Evolutionary conservation across 2,888 invertebrate species (phyloP).

Genomic region (Eucera pruinosa): DNA sequence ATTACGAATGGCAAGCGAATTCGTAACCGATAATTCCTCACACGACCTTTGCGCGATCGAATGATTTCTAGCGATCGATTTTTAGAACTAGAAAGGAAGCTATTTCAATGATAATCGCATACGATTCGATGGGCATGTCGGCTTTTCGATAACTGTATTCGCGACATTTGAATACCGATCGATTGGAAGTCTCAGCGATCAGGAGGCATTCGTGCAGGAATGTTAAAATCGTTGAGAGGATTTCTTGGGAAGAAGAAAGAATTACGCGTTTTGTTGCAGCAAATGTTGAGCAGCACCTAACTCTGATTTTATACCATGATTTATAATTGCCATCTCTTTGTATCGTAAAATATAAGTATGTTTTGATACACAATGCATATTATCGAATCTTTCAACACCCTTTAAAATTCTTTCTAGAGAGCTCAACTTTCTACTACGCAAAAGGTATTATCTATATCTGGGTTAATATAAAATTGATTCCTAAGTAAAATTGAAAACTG

Average conservation of each 20-base stretch:
- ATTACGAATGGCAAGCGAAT: neutral
- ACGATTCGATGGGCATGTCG: conserved; percentile 2
- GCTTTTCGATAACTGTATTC: conserved; percentile 45
- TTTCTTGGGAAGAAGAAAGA: conserved; percentile 4
- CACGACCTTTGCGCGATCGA: neutral
- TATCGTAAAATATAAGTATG: too few relatives aligned
- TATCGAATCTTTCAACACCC: too few relatives aligned
- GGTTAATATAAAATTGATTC: too few relatives aligned
- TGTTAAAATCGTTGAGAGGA: conserved; percentile 11
- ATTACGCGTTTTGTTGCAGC: neutral
- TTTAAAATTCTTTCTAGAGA: too few relatives aligned
- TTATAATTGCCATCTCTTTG: too few relatives aligned
- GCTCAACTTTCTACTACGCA: too few relatives aligned
- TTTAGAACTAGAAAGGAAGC: conserved; percentile 35
- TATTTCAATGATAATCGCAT: conserved; percentile 13
- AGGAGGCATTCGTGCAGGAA: conserved; percentile 6
- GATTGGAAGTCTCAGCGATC: neutral
- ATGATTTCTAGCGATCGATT: conserved; percentile 12
- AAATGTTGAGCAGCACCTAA: neutral
- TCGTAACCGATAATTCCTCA: conserved; percentile 4
- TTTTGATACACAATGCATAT: too few relatives aligned
- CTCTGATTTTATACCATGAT: conserved; percentile 14
- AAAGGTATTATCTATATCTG: too few relatives aligned
- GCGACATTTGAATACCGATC: conserved; percentile 7
- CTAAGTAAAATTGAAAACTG: too few relatives aligned